Conservation (phyloP, 2,113 vertebrate species). For the Ophthalmolycus amberensis region DNA sequence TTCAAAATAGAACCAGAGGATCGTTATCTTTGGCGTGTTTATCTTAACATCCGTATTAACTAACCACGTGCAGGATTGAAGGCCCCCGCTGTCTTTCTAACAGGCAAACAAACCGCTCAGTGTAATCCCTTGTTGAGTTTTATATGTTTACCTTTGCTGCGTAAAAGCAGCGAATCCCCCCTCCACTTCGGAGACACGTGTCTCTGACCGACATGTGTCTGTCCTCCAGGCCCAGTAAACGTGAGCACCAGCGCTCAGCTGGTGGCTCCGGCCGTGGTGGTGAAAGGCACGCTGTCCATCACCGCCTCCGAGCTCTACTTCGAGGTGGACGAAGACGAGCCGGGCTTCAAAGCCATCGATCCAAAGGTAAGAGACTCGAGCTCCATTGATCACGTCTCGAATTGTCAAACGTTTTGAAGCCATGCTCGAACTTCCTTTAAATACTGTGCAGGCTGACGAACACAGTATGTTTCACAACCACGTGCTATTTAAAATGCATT, state of each 20-base stretch:
- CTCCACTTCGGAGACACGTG: background rate
- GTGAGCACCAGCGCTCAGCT: slow-evolving; percentile 93
- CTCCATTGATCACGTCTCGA: slow-evolving; percentile 33
- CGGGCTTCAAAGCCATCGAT: slow-evolving; percentile 94
- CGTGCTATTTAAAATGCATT: background rate
- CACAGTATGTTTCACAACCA: background rate
- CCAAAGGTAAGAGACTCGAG: slow-evolving; percentile 90
- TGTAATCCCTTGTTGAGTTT: slow-evolving; percentile 30
- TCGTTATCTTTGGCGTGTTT: background rate
- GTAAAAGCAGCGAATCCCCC: background rate
- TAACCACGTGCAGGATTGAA: background rate
- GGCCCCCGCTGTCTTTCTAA: background rate
- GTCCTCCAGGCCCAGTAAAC: slow-evolving; percentile 90
- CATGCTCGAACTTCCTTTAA: background rate
- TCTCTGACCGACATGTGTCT: slow-evolving; percentile 33
- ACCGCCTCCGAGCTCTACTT: slow-evolving; percentile 96
- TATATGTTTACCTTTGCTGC: slow-evolving; percentile 44
- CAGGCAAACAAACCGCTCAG: background rate
- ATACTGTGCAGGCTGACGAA: background rate
- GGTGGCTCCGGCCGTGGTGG: slow-evolving; percentile 90
- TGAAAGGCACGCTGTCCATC: slow-evolving; percentile 95
- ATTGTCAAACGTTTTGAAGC: slow-evolving; percentile 17
- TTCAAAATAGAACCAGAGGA: background rate
- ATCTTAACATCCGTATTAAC: background rate
- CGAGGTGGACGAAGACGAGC: slow-evolving; percentile 98